These are phyloP conservation scores for Falco punctatus DNA, from an alignment of 2,113 vertebrate genomes.

Conservation along the genomic window DNA sequence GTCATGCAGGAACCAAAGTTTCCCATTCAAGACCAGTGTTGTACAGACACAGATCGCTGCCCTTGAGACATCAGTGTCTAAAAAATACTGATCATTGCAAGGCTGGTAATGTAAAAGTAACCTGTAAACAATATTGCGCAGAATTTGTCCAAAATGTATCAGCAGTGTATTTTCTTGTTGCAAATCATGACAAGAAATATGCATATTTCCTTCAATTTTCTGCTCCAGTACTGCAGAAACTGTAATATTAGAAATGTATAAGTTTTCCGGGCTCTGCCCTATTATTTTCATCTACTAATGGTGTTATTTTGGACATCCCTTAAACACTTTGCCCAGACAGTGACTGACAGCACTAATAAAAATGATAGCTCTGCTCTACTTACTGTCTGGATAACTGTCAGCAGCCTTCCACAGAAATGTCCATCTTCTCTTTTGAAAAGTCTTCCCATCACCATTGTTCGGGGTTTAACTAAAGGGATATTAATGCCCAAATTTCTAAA, in stretches of 20 bases:
- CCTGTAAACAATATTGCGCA: neutral
- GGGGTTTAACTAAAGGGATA: neutral
- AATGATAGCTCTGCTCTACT: neutral
- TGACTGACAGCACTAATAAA: neutral
- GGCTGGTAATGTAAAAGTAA: neutral
- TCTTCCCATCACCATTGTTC: neutral
- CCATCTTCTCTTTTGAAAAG: neutral
- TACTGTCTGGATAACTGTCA: neutral
- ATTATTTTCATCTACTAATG: neutral
- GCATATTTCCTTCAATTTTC: neutral
- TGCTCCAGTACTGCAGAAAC: neutral
- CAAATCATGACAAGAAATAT: neutral
- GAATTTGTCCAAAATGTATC: neutral
- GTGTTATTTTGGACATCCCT: neutral
- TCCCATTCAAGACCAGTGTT: neutral
- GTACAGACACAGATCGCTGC: neutral
- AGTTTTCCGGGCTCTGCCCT: neutral
- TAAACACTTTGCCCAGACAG: neutral
- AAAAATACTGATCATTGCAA: neutral
- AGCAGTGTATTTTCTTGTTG: neutral
- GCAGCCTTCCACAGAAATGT: neutral
- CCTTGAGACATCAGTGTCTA: neutral
- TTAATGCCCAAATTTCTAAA: neutral
- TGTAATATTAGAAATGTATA: neutral
- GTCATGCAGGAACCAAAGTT: conserved; percentile 37